Conservation (phyloP, 2,113 vertebrate genomes). For the Scytalopus superciliaris region DNA sequence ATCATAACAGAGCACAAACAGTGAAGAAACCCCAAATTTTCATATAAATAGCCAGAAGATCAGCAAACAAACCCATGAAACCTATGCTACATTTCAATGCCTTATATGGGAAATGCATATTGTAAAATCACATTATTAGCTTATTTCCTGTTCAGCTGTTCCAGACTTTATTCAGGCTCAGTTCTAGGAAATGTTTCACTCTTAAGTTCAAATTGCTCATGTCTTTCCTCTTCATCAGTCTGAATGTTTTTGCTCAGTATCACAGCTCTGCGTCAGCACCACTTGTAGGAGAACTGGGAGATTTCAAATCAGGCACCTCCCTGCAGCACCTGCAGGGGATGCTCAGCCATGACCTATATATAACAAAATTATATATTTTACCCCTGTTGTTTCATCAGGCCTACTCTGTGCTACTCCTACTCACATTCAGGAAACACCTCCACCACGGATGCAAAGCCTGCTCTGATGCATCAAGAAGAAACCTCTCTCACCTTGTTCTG, state of each 20-base stretch:
- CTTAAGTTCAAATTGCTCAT: conserved; percentile 37
- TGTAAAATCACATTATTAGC: conserved; percentile 44
- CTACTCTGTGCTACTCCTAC: not conserved
- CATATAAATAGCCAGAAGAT: conserved; percentile 16
- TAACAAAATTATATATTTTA: not conserved
- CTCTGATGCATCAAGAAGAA: not conserved
- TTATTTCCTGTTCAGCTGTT: conserved; percentile 59
- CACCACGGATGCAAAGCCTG: not conserved
- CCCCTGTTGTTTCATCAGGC: not conserved
- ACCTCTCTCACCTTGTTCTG: not conserved
- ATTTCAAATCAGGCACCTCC: not conserved
- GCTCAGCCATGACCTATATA: not conserved
- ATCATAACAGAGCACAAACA: not conserved
- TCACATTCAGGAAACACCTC: not conserved
- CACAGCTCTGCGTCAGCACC: not conserved
- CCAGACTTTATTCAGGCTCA: conserved; percentile 51
- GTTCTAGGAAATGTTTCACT: conserved; percentile 65
- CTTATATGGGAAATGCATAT: conserved; percentile 48
- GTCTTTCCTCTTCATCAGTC: conserved; percentile 28
- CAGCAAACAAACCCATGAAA: not conserved
- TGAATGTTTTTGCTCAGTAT: not conserved
- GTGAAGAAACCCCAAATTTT: not conserved
- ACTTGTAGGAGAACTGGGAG: not conserved
- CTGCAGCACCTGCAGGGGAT: not conserved
- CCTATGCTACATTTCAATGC: not conserved